Evolutionary conservation across 2,113 vertebrate species (phyloP).

Genomic region (Panthera leo): DNA sequence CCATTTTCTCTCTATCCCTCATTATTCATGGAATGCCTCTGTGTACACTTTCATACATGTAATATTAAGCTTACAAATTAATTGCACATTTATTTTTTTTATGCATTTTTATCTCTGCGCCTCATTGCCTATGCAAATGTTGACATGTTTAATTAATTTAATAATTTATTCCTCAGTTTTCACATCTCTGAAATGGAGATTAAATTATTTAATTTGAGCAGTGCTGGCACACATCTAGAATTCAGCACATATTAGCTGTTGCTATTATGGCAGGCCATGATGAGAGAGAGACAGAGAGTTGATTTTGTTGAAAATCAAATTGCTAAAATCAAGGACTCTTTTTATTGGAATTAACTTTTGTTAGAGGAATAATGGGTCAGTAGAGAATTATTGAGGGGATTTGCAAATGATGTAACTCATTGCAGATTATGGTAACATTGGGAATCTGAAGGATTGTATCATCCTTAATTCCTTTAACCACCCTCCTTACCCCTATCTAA

Average conservation of each 20-base stretch:
- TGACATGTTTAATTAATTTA: background rate
- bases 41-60: background rate
- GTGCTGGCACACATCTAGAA: background rate
- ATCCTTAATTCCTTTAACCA: background rate
- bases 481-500: background rate
- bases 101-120: background rate
- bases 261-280: background rate
- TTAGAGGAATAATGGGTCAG: background rate
- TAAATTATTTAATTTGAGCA: background rate
- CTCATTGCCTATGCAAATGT: background rate
- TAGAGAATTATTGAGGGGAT: background rate
- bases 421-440: background rate
- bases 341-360: background rate
- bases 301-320: background rate
- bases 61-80: background rate
- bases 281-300: background rate
- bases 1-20: background rate
- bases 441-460: background rate
- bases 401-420: background rate
- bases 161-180: background rate
- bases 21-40: background rate
- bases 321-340: background rate
- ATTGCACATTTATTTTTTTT: background rate
- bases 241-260: background rate
- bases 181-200: background rate